phyloP scores from a whole-genome alignment of 2,797 vertebrate genomes.

The Glossophaga mutica region DNA sequence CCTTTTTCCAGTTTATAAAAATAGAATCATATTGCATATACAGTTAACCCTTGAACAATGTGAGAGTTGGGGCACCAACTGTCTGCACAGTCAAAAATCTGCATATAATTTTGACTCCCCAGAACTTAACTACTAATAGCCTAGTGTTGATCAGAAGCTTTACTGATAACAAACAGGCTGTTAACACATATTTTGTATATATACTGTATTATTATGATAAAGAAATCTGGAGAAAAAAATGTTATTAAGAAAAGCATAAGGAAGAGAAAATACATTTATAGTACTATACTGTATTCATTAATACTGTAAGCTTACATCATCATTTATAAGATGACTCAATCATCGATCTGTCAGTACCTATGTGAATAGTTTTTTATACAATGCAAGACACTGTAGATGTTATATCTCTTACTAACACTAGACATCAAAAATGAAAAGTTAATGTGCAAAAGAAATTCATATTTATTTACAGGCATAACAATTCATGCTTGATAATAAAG shows the following conservation, averaged over 20 bases:
- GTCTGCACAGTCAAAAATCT: not conserved
- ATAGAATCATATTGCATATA: not conserved
- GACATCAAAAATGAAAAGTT: not conserved
- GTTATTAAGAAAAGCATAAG: not conserved
- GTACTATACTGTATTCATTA: not conserved
- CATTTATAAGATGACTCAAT: not conserved
- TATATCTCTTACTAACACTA: not conserved
- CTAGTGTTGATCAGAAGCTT: not conserved
- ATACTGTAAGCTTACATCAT: not conserved
- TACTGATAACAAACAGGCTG: not conserved
- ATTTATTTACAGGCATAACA: not conserved
- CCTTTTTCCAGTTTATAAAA: not conserved
- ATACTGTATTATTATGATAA: not conserved
- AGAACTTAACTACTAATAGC: not conserved
- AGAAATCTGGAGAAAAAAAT: not conserved
- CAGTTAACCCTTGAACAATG: not conserved
- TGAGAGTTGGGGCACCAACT: not conserved
- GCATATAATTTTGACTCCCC: not conserved
- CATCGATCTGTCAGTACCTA: not conserved
- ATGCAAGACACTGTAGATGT: not conserved
- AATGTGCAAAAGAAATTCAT: not conserved
- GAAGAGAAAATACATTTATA: not conserved
- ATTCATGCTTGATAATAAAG: not conserved
- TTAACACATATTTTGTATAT: not conserved
- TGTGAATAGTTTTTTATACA: not conserved